Evolutionary conservation across 92 coral and sea anemone genomes (phyloP), one percentile per base, ranked within the genome.

Genomic region (Actinostola sp.): DNA sequence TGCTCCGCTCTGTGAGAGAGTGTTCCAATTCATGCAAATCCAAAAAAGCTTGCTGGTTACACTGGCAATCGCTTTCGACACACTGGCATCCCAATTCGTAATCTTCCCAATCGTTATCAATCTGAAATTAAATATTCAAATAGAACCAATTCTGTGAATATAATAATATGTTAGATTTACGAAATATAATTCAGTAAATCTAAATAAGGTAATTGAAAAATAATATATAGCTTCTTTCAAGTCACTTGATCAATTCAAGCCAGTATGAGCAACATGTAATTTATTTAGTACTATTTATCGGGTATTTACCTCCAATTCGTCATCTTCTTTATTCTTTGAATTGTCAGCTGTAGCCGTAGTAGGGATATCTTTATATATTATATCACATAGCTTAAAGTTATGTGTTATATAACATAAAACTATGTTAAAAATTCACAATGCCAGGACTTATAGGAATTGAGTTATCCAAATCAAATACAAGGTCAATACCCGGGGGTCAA

Each of bases 21-120:
- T 19, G 63, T 57, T 57, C 63, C 63, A 57, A 23, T 29, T 57
- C 36, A 8, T 17, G 14, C 63, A 57, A 57, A 57, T 57, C 15
- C 0, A 2, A 7, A 25, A 57, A 25, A 0, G 63, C 63, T 27
- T 57, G 63, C 8, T 15, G 17, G 8, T 57, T 57, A 27, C 63
- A 57, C 1, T 10, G 17, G 28, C 63, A 57, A 57, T 57, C n/a
- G 36, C 5, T 57, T 34, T 57, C 63, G 4, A 14, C 14, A 14
- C 63, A 57, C 2, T 23, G 63, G 17, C 63, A 57, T 2, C 35
- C 63, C 21, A 52, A 17, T 2, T 52, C 59, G 21, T 1, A 52
- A 12, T 52, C 59, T 23, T 52, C 59, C 59, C 63, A 57, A 29
- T 14, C 14, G 36, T 57, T 35, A 5, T 30, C 63, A 2, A 27